Evolutionary conservation across 2,797 vertebrate genomes (phyloP).

Genomic region (Borostomias antarcticus): DNA sequence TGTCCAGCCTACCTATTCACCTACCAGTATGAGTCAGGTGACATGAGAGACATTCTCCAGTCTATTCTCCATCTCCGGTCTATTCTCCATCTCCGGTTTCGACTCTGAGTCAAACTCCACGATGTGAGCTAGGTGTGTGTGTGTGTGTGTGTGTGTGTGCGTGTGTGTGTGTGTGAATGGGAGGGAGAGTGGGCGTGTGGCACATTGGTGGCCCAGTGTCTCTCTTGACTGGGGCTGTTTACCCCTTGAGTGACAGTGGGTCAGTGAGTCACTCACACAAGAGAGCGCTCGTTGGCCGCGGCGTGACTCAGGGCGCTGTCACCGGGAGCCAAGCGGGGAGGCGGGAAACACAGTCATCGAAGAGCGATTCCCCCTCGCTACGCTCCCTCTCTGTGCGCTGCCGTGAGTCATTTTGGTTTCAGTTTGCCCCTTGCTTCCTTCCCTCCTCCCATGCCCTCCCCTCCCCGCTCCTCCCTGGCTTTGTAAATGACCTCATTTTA

Average conservation of each 20-base stretch:
- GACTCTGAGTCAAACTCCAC: constrained; percentile 3
- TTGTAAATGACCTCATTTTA: constrained; percentile 70
- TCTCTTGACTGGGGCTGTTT: neutral
- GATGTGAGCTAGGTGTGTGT: neutral
- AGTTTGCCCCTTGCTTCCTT: constrained; percentile 25
- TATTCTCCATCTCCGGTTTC: constrained; percentile 46
- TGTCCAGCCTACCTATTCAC: neutral
- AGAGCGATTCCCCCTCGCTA: constrained; percentile 47
- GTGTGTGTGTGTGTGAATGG: constrained; percentile 28
- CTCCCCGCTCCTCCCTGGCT: constrained; percentile 42
- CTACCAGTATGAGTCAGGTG: constrained; percentile 45
- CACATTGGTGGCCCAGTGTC: neutral
- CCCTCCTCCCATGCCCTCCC: neutral
- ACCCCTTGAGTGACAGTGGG: constrained; percentile 3
- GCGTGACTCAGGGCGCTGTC: constrained; percentile 56
- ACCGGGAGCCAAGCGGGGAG: too few species aligned
- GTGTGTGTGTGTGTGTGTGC: constrained; percentile 18
- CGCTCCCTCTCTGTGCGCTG: constrained; percentile 44
- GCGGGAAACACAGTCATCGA: constrained; percentile 55
- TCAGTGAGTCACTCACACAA: neutral
- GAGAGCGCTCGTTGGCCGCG: neutral
- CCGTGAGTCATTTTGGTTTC: constrained; percentile 52
- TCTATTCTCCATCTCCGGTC: constrained; percentile 15
- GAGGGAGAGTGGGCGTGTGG: neutral
- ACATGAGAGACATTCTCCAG: constrained; percentile 43